phyloP scores from a whole-genome alignment of 2,888 invertebrate species.

The Melanophora roralis region DNA sequence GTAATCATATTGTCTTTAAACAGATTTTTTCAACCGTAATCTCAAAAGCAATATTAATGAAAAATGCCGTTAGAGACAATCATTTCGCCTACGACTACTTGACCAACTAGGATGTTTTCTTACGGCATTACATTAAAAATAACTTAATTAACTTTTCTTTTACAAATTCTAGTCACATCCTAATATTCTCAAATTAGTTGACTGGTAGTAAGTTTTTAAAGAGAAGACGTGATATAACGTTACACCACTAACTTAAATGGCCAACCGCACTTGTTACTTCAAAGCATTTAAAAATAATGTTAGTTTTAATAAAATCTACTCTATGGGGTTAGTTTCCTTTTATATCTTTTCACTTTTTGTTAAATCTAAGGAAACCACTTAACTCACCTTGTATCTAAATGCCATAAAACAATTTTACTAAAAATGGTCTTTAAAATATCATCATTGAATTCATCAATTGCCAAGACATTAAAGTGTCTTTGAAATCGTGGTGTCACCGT shows the following conservation, averaged over 20 bases:
- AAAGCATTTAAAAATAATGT: neutral
- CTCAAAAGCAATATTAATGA: no score
- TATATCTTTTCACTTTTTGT: neutral
- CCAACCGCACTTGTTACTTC: neutral
- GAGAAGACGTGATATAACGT: constrained; percentile 5
- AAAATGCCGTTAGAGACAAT: no score
- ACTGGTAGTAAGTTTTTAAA: neutral
- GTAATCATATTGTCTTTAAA: no score
- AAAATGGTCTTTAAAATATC: constrained; percentile 90
- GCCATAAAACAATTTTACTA: constrained; percentile 94
- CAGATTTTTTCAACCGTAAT: no score
- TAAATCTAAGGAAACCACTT: neutral
- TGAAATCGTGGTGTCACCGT: constrained; percentile 90
- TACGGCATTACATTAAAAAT: neutral
- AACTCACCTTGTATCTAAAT: constrained; percentile 90
- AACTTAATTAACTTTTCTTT: neutral
- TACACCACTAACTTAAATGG: neutral
- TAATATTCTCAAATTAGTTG: constrained; percentile 2
- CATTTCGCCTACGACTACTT: no score
- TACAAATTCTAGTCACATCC: constrained; percentile 4
- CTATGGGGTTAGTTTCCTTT: neutral
- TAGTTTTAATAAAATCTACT: neutral
- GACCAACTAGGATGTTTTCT: neutral
- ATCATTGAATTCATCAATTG: constrained; percentile 94
- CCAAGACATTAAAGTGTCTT: constrained; percentile 89